phyloP scores from a whole-genome alignment of 2,113 vertebrate genomes.

The Etia nguti region DNA sequence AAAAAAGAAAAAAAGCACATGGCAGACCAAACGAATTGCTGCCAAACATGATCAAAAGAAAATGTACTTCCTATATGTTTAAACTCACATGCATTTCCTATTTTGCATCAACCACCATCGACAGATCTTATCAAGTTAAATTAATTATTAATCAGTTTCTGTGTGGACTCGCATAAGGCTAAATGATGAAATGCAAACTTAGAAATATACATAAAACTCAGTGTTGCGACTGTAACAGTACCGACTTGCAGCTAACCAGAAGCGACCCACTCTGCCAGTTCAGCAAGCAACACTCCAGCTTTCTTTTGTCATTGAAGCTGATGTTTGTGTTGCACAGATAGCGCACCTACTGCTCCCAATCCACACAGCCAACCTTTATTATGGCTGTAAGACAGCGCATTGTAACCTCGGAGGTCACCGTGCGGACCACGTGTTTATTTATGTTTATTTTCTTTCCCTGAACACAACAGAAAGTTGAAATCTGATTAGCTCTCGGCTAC shows the following conservation, averaged over 20 bases:
- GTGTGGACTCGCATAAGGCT: background rate
- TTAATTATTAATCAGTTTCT: background rate
- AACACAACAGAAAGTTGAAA: background rate
- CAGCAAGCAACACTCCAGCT: background rate
- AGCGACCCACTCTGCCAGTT: background rate
- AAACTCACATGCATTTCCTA: background rate
- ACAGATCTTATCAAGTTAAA: background rate
- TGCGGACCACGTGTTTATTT: background rate
- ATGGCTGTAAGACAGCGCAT: background rate
- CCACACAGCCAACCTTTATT: background rate
- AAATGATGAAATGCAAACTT: background rate
- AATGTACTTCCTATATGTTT: background rate
- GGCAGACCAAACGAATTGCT: background rate
- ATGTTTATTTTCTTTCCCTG: background rate
- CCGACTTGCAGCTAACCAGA: background rate
- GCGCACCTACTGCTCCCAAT: background rate
- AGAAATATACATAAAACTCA: background rate
- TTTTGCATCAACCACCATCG: background rate
- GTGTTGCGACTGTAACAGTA: background rate
- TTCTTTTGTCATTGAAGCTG: background rate
- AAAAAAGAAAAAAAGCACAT: background rate
- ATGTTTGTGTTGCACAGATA: background rate
- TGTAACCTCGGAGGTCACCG: fast-evolving
- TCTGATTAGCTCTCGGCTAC: background rate
- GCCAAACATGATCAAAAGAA: background rate